Evolutionary conservation across 2,113 vertebrate genomes (phyloP), one percentile per base, ranked within the genome.

Genomic region (Lamprologus tigripictilis): DNA sequence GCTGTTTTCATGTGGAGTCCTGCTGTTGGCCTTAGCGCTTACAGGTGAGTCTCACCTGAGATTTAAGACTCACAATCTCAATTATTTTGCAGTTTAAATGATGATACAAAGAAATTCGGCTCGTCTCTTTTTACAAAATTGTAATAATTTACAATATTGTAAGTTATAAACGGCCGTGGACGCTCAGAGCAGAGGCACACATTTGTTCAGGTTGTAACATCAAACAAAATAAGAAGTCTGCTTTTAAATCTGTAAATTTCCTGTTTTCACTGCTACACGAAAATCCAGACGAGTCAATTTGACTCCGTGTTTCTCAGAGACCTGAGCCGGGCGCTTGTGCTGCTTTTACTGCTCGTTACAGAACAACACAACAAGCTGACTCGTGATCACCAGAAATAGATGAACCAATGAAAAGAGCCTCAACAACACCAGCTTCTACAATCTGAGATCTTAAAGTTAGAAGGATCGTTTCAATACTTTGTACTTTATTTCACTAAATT

Each of bases 311-410:
- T 73, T 45, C 8, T 58, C 6, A 2, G n/a, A 71, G 37, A 42
- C 2, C 66, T 45, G 66, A 71, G 12, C 0, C 7, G 12, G 7
- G 5, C 35, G 8, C n/a, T 42, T 21, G 12, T 13, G n/a, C n/a
- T 23, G 19, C 5, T 45, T 71, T 42, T 16, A 71, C 35, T 23
- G n/a, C 37, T 45, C 2, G 16, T 73, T 73, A n/a, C 31, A n/a
- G 13, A 45, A 45, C 37, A 45, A 7, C 0, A 26, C 13, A 19
- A 76, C 21, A 76, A 47, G n/a, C 0, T 8, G 14, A 76, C 42
- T 47, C 21, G 0, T 6, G 6, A 28, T 76, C 11, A 76, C 42
- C 9, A 47, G 1, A 73, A 73, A 45, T 0, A 0, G 0, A 28
- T 17, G 14, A 47, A 28, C 21, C 0, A 45, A 45, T 45, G 66